These are phyloP conservation scores for Bombus huntii DNA, from an alignment of 1,140 invertebrate species.

Conservation along the genomic window DNA sequence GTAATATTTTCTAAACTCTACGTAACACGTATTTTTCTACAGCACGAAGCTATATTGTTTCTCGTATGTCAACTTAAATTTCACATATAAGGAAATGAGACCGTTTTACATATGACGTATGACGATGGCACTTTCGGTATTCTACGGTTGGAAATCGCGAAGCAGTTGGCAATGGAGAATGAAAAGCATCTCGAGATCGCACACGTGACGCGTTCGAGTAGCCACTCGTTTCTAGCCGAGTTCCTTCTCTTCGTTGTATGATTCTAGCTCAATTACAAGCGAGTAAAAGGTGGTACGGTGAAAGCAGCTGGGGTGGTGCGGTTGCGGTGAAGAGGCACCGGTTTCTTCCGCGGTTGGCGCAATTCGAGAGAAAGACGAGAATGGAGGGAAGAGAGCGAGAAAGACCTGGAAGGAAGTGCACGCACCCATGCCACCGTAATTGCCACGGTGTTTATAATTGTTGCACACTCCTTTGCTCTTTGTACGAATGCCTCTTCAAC, in stretches of 20 bases:
- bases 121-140: neutral
- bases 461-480: slow-evolving; percentile 64
- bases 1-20: neutral
- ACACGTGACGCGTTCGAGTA: slow-evolving; percentile 58
- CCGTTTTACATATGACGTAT: neutral
- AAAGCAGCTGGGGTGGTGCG: slow-evolving; percentile 38
- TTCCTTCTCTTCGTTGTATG: slow-evolving; percentile 49
- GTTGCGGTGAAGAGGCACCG: slow-evolving; percentile 44
- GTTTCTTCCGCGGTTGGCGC: slow-evolving; percentile 55
- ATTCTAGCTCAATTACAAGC: slow-evolving; percentile 62
- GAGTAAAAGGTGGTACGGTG: slow-evolving; percentile 53
- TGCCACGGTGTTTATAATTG: slow-evolving; percentile 69
- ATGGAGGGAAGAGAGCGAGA: neutral
- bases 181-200: slow-evolving; percentile 60
- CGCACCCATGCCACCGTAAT: slow-evolving; percentile 59
- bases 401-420: slow-evolving; percentile 46
- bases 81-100: neutral
- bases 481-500: slow-evolving; percentile 58
- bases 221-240: slow-evolving; percentile 62
- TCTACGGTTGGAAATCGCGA: neutral
- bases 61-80: neutral
- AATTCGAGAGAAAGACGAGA: neutral
- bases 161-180: neutral
- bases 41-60: neutral
- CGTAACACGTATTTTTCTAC: neutral